These are phyloP conservation scores for Phaethornis superciliosus DNA, from an alignment of 2,113 vertebrate genomes.

Conservation along the genomic window DNA sequence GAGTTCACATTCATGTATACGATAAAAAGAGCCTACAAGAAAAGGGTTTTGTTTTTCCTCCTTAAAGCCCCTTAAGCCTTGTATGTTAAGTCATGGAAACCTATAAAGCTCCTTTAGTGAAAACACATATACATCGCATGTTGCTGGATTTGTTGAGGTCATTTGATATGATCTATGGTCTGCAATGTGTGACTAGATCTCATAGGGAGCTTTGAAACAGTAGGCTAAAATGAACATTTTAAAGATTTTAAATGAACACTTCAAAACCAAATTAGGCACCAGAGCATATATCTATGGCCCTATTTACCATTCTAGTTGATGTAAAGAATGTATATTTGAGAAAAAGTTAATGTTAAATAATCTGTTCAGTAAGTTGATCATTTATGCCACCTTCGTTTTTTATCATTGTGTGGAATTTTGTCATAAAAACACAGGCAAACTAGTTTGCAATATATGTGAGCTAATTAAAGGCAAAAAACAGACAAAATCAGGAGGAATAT, in stretches of 20 bases:
- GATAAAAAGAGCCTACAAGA: conserved; percentile 42
- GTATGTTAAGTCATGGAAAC: conserved; percentile 57
- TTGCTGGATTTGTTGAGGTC: conserved; percentile 52
- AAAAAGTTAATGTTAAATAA: conserved; percentile 35
- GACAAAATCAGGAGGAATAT: conserved; percentile 59
- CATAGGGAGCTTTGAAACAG: conserved; percentile 20
- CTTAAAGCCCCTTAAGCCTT: conserved; percentile 27
- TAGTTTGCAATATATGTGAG: conserved; percentile 1
- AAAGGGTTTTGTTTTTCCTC: conserved; percentile 49
- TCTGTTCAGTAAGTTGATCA: not conserved
- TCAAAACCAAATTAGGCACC: conserved; percentile 57
- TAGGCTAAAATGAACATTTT: conserved; percentile 50
- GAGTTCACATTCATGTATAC: not conserved
- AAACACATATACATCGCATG: conserved; percentile 11
- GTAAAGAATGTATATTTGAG: conserved; percentile 40
- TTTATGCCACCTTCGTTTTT: conserved; percentile 22
- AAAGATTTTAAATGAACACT: not conserved
- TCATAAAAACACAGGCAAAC: conserved; percentile 7
- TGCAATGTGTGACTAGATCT: conserved; percentile 35
- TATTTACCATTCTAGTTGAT: conserved; percentile 13
- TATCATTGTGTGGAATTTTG: conserved; percentile 29
- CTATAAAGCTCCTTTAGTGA: conserved; percentile 40
- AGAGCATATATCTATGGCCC: not conserved
- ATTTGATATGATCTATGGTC: conserved; percentile 48
- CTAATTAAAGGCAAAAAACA: conserved; percentile 68